Base-by-base conservation (phyloP, 2,888 invertebrate genomes). In the Sminthurides aquaticus region DNA sequence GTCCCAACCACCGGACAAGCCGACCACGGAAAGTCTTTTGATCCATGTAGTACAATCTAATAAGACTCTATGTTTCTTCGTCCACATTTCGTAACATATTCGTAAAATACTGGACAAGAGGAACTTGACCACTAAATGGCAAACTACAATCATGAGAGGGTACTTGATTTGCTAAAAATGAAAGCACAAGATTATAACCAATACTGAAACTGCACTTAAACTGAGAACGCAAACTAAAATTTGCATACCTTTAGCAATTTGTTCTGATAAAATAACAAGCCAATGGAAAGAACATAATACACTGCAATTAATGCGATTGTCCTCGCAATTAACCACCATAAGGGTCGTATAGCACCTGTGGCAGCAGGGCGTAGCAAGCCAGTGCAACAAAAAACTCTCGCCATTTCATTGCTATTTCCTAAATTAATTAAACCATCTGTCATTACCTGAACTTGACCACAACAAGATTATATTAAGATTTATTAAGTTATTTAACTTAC, bases 221-320 rank as follows among this genome's bases (percentile, higher is more conserved):
- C 2, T 59, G 5, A 22, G 48, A 61, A n/a, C n/a, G n/a, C n/a
- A n/a, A n/a, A n/a, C n/a, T n/a, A 55, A 29, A 54, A n/a, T 20
- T 73, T 78, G 20, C 49, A 75, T 80, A 91, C 91, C 83, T 88
- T 87, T 70, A 92, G 84, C 62, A 97, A 85, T 87, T 90, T 89
- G 84, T 94, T 87, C 79, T 98, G 97, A 80, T 97, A 99, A 80
- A 98, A 99, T 11, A 96, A 98, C 61, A 99, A 84, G 56, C 93
- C 89, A 75, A 99, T 94, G 18, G 97, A 98, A 63, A 97, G 84
- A 15, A 87, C 83, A 78, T 95, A 93, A 80, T 97, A 98, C 57
- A 91, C 80, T 2, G 88, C 78, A 69, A 97, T 88, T 56, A 94
- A 76, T 57, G 76, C 74, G 20, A 78, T 57, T 15, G 80, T 80